Conservation (phyloP, 2,113 vertebrate species). For the Ia io region DNA sequence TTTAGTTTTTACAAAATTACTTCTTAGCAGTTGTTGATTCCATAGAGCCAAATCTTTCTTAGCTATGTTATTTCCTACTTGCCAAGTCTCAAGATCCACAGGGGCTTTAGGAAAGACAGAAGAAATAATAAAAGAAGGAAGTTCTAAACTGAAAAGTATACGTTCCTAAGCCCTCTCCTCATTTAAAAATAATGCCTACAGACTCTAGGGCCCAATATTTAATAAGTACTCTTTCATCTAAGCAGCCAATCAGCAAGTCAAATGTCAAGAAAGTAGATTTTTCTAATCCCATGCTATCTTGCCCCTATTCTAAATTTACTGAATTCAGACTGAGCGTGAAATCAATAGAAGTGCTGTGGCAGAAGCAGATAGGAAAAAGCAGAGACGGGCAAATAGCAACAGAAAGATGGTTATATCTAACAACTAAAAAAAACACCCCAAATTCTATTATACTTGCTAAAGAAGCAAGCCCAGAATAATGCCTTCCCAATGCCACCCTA, state of each 20-base stretch:
- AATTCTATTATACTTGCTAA: not conserved
- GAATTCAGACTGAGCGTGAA: not conserved
- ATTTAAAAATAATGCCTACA: not conserved
- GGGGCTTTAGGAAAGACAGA: not conserved
- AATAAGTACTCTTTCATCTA: not conserved
- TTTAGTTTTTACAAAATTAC: not conserved
- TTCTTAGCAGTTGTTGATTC: not conserved
- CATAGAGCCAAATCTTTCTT: not conserved
- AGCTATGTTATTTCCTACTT: slow-evolving; percentile 16
- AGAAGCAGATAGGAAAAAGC: not conserved
- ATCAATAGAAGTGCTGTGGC: not conserved
- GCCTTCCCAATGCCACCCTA: not conserved
- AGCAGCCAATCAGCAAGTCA: not conserved
- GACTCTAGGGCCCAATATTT: not conserved
- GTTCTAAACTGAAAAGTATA: not conserved
- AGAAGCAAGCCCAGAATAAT: not conserved
- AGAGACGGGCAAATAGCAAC: not conserved
- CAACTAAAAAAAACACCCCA: not conserved
- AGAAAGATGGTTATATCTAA: not conserved
- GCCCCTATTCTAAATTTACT: not conserved
- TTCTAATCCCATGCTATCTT: not conserved
- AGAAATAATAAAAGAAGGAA: slow-evolving; percentile 11
- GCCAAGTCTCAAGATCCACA: not conserved
- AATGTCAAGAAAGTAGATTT: not conserved
- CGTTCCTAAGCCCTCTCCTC: not conserved